Conservation (phyloP, 2,797 vertebrate genomes). For the Betta splendens region DNA sequence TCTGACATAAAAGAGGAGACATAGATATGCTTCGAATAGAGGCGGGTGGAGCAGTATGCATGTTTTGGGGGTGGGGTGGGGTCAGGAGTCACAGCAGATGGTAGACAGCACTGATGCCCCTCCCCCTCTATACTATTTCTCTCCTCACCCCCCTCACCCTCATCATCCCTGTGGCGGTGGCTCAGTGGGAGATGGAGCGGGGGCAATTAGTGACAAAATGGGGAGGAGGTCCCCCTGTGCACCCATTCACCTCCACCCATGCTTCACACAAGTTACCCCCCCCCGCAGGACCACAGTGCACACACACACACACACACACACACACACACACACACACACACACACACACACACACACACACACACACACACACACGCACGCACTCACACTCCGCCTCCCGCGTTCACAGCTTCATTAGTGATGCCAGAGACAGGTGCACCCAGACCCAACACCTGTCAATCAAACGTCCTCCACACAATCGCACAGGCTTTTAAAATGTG, state of each 20-base stretch:
- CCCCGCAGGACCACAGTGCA: constrained; percentile 26
- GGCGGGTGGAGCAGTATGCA: constrained; percentile 17
- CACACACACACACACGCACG: constrained; percentile 14
- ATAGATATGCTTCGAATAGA: constrained; percentile 15
- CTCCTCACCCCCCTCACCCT: not conserved
- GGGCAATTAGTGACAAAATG: constrained; percentile 74
- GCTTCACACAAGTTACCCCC: constrained; percentile 51
- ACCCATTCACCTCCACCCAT: constrained; percentile 24
- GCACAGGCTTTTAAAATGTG: not conserved
- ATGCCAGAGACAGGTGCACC: constrained; percentile 62
- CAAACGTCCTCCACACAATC: constrained; percentile 15
- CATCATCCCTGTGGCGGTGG: constrained; percentile 28
- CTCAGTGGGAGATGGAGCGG: constrained; percentile 68
- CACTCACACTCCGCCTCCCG: constrained; percentile 29
- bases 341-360: not conserved
- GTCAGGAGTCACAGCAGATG: constrained; percentile 77
- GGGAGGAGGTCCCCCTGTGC: constrained; percentile 36
- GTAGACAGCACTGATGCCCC: constrained; percentile 47
- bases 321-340: constrained; percentile 22
- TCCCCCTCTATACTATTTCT: constrained; percentile 34
- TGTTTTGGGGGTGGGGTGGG: constrained; percentile 15
- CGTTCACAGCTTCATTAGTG: constrained; percentile 64
- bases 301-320: constrained; percentile 5
- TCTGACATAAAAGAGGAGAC: constrained; percentile 56
- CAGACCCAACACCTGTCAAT: constrained; percentile 65